phyloP scores from a whole-genome alignment of 1,140 invertebrate genomes.

The Drosophila subpulchrella region DNA sequence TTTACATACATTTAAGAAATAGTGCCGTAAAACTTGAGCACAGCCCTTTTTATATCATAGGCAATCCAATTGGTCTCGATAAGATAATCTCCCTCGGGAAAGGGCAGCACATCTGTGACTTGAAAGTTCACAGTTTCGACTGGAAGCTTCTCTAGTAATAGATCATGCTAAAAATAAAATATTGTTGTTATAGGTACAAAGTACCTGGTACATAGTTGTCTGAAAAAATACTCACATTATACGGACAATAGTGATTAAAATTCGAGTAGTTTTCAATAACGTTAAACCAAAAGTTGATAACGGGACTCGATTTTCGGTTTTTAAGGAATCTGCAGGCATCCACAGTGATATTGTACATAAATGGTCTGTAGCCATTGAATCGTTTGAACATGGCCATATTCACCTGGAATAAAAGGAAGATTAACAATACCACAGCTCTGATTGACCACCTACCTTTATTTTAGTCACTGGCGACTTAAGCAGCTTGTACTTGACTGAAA shows the following conservation, averaged over 20 bases:
- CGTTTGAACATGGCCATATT: slow-evolving; percentile 2
- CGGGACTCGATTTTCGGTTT: neutral
- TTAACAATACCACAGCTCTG: neutral
- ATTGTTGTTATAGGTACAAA: too few species aligned
- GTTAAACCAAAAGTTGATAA: neutral
- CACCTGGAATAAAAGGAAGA: neutral
- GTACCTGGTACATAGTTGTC: too few species aligned
- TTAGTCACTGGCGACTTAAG: slow-evolving; percentile 4
- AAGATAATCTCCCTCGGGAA: slow-evolving; percentile 22
- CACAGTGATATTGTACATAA: slow-evolving; percentile 17
- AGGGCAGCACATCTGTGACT: slow-evolving; percentile 11
- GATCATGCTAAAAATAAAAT: slow-evolving; percentile 1
- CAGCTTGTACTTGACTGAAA: slow-evolving; percentile 2
- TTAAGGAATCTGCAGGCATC: slow-evolving; percentile 23
- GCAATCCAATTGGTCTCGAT: slow-evolving; percentile 14
- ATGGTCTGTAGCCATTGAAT: slow-evolving; percentile 10
- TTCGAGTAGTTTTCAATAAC: slow-evolving; percentile 1
- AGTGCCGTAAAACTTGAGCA: neutral
- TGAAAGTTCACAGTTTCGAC: neutral
- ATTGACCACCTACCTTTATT: neutral
- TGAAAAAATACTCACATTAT: neutral
- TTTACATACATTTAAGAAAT: neutral
- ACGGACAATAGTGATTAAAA: slow-evolving; percentile 21
- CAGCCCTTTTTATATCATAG: neutral
- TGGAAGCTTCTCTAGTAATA: slow-evolving; percentile 3